These are phyloP conservation scores for Cynoglossus semilaevis DNA, from an alignment of 2,113 vertebrate species.

Conservation along the genomic window DNA sequence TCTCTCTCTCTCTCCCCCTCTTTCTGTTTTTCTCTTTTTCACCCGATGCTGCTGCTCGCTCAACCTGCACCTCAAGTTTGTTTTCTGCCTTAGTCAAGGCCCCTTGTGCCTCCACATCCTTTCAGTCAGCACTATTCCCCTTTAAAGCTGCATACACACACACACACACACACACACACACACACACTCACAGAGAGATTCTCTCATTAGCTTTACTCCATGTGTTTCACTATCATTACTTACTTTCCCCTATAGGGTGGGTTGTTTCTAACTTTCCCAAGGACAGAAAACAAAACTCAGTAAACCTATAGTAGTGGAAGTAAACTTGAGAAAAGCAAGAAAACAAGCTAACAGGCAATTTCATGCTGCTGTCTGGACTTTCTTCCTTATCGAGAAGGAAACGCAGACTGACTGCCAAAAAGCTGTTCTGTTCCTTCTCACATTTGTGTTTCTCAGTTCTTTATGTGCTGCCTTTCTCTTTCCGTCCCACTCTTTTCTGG, in stretches of 20 bases:
- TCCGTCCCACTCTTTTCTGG: background rate
- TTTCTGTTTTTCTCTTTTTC: conserved; percentile 11
- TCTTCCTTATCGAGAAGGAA: background rate
- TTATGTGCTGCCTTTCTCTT: background rate
- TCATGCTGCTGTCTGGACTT: background rate
- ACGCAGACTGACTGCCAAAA: conserved; percentile 15
- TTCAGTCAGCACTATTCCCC: conserved; percentile 13
- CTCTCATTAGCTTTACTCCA: background rate
- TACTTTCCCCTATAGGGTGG: background rate
- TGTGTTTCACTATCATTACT: conserved; percentile 2
- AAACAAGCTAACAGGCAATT: background rate
- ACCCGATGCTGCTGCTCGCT: conserved; percentile 28
- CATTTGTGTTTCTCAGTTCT: background rate
- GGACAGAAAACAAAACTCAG: background rate
- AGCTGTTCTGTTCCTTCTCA: background rate
- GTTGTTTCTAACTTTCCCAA: background rate
- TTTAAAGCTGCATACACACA: background rate
- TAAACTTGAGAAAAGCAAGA: background rate
- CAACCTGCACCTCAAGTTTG: conserved; percentile 32
- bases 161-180: conserved; percentile 2
- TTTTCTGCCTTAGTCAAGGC: conserved; percentile 18
- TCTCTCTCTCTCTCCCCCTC: too few relatives aligned
- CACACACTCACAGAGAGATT: too few relatives aligned
- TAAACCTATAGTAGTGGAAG: background rate
- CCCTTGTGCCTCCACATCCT: conserved; percentile 14